These are phyloP conservation scores for Chorisops tibialis DNA, from an alignment of 2,888 invertebrate species.

Conservation along the genomic window DNA sequence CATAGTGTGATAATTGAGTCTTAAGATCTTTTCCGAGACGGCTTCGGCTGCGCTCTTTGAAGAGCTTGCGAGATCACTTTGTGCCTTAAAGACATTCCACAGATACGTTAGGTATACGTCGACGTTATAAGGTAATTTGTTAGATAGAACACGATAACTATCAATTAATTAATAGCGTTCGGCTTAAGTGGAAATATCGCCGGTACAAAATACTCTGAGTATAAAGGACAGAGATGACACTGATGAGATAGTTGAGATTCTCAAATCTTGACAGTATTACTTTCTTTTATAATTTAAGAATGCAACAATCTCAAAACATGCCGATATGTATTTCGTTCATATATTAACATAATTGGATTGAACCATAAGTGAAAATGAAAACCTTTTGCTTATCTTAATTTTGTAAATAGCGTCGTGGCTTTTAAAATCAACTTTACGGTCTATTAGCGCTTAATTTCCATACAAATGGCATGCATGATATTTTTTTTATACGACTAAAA, in stretches of 20 bases:
- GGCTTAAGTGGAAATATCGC: background rate
- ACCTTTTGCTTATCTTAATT: constrained; percentile 11
- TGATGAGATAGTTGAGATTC: no score
- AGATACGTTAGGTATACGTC: background rate
- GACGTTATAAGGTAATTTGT: constrained; percentile 20
- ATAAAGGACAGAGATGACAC: background rate
- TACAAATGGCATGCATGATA: background rate
- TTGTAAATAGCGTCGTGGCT: constrained; percentile 1
- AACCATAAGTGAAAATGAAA: background rate
- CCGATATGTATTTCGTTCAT: no score
- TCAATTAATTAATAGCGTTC: constrained; percentile 18
- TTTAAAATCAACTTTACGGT: constrained; percentile 11
- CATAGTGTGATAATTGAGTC: constrained; percentile 34
- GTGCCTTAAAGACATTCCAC: constrained; percentile 15
- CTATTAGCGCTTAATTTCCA: constrained; percentile 3
- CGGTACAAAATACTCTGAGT: background rate
- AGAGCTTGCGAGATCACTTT: constrained; percentile 3
- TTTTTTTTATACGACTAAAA: background rate
- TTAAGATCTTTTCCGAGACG: constrained; percentile 28
- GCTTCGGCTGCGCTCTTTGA: constrained; percentile 4
- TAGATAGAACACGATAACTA: constrained; percentile 17
- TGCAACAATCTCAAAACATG: no score
- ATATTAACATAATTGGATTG: background rate
- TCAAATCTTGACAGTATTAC: no score
- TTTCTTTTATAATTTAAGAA: no score